phyloP scores from a whole-genome alignment of 2,888 invertebrate species.

The Platycheirus albimanus region DNA sequence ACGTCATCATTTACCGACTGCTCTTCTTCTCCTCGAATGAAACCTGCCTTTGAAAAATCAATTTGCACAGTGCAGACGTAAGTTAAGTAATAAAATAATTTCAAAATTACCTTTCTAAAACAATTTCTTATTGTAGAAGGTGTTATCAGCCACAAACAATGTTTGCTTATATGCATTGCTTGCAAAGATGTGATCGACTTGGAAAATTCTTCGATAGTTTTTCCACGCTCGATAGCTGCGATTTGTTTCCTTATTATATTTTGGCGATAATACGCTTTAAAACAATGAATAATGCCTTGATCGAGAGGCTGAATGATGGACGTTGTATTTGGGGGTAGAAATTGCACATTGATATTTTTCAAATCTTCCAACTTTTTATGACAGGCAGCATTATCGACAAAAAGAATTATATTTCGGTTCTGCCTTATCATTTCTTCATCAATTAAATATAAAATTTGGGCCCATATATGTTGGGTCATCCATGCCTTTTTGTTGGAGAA shows the following conservation, averaged over 20 bases:
- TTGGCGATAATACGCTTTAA: constrained; percentile 61
- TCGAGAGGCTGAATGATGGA: constrained; percentile 61
- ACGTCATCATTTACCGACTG: too few species aligned
- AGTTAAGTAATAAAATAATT: too few species aligned
- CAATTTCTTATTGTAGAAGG: too few species aligned
- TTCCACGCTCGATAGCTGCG: constrained; percentile 49
- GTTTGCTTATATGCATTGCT: too few species aligned
- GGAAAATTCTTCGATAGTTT: constrained; percentile 47
- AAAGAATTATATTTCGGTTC: constrained; percentile 65
- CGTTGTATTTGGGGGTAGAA: constrained; percentile 61
- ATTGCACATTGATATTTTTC: constrained; percentile 60
- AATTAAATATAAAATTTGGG: constrained; percentile 54
- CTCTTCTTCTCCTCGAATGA: too few species aligned
- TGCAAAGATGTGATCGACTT: constrained; percentile 62
- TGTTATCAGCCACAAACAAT: too few species aligned
- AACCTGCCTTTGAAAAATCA: too few species aligned
- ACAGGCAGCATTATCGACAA: constrained; percentile 66
- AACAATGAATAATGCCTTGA: constrained; percentile 67
- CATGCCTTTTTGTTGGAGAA: constrained; percentile 61
- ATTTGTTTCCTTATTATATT: constrained; percentile 65
- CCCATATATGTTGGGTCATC: constrained; percentile 68
- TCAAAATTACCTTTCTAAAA: too few species aligned
- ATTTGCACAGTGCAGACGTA: too few species aligned
- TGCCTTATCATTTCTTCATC: constrained; percentile 66
- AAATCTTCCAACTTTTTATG: constrained; percentile 58